Evolutionary conservation across 1,140 invertebrate species (phyloP).

Genomic region (Neuroterus valhalla): DNA sequence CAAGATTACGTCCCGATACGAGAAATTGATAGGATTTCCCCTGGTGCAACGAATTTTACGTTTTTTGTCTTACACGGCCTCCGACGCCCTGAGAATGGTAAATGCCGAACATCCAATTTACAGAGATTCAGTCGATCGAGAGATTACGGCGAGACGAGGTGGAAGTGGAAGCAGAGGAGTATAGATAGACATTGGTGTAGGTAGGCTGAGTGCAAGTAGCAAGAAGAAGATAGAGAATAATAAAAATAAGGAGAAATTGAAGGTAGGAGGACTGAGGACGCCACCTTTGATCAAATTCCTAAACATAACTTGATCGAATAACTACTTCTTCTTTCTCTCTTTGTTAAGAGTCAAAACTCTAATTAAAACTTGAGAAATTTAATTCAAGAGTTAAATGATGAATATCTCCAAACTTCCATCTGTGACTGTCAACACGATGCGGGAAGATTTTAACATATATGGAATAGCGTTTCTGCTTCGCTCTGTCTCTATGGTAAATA

Average conservation of each 20-base stretch:
- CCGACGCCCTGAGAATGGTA: conserved; percentile 10
- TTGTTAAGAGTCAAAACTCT: not conserved
- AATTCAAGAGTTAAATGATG: no score
- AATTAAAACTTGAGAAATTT: no score
- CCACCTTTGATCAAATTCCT: not conserved
- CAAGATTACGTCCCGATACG: not conserved
- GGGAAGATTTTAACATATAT: no score
- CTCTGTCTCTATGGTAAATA: no score
- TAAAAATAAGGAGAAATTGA: conserved; percentile 11
- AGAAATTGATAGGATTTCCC: conserved; percentile 12
- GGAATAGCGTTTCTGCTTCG: no score
- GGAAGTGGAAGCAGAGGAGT: conserved; percentile 1
- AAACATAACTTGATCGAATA: conserved; percentile 38
- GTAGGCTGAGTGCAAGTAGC: not conserved
- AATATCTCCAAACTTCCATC: no score
- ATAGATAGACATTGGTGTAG: conserved; percentile 8
- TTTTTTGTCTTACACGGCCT: conserved; percentile 6
- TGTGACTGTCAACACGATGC: no score
- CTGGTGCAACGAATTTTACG: not conserved
- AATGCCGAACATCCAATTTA: conserved; percentile 27
- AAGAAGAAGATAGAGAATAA: conserved; percentile 8
- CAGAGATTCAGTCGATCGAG: conserved; percentile 27
- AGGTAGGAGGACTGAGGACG: not conserved
- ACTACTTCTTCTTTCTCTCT: conserved; percentile 51
- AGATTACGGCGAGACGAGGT: conserved; percentile 17